Conservation (phyloP, 2,888 invertebrate genomes). For the Drosophila incognita region DNA sequence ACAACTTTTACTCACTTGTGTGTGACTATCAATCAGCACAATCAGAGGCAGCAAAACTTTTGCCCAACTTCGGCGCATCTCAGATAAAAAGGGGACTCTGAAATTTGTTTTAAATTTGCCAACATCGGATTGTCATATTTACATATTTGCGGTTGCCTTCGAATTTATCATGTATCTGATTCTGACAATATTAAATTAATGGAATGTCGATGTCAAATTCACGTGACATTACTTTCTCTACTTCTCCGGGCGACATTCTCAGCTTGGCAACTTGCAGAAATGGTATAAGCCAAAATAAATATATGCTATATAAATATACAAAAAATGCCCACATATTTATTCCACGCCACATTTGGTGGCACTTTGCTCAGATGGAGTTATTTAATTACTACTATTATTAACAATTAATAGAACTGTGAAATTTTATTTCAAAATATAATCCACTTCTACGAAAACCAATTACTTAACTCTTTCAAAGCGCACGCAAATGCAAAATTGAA, state of each 20-base stretch:
- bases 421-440: neutral
- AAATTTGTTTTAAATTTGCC: constrained; percentile 32
- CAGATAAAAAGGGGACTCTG: constrained; percentile 10
- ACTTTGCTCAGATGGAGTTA: neutral
- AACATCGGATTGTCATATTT: constrained; percentile 41
- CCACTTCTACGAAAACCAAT: neutral
- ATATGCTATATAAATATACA: neutral
- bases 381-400: neutral
- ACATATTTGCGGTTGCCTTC: constrained; percentile 28
- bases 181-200: constrained; percentile 36
- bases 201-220: constrained; percentile 21
- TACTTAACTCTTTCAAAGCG: neutral
- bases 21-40: constrained; percentile 56
- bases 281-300: neutral
- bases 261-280: neutral
- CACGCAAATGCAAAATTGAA: neutral
- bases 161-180: constrained; percentile 24
- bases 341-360: neutral
- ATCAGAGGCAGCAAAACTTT: constrained; percentile 51
- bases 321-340: too few relatives aligned
- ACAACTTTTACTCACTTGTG: constrained; percentile 26
- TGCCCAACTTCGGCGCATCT: constrained; percentile 8
- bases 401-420: neutral
- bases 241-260: neutral
- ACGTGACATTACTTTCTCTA: constrained; percentile 5